These are phyloP conservation scores for Pseudois nayaur DNA, from an alignment of 2,113 vertebrate genomes.

Conservation along the genomic window DNA sequence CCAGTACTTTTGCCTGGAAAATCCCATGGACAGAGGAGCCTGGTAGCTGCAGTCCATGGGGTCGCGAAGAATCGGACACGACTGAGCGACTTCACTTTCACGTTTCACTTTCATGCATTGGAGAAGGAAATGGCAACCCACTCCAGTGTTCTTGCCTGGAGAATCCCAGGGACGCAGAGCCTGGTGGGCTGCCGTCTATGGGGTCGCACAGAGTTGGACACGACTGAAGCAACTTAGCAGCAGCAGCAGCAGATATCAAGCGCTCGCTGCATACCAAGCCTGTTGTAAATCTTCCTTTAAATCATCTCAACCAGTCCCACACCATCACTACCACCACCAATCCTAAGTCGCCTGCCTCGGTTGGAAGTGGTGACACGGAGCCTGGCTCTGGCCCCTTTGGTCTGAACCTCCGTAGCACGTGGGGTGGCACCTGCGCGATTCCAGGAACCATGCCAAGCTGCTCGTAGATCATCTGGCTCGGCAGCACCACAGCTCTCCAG, in stretches of 20 bases:
- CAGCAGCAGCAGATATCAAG: neutral
- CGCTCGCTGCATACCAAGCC: neutral
- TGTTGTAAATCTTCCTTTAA: neutral
- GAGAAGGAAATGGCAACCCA: too few species aligned
- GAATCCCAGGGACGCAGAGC: too few species aligned
- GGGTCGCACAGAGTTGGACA: too few species aligned
- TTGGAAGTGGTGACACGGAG: neutral
- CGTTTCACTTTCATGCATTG: too few species aligned
- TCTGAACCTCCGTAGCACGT: too few species aligned
- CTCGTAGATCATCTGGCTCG: fast-evolving
- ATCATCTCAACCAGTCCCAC: neutral
- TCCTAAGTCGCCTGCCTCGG: neutral
- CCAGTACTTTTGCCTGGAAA: too few species aligned
- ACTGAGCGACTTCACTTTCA: too few species aligned
- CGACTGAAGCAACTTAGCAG: too few species aligned
- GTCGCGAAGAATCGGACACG: fast-evolving
- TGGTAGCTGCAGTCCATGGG: too few species aligned
- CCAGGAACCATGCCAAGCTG: neutral
- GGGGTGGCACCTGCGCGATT: neutral
- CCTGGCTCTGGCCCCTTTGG: neutral
- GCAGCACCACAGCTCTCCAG: neutral
- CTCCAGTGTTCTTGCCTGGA: too few species aligned
- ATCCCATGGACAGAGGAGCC: too few species aligned
- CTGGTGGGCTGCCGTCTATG: too few species aligned
- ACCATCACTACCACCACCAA: neutral